Conservation (phyloP, 1,140 invertebrate species). For the Sycobia sp. region DNA sequence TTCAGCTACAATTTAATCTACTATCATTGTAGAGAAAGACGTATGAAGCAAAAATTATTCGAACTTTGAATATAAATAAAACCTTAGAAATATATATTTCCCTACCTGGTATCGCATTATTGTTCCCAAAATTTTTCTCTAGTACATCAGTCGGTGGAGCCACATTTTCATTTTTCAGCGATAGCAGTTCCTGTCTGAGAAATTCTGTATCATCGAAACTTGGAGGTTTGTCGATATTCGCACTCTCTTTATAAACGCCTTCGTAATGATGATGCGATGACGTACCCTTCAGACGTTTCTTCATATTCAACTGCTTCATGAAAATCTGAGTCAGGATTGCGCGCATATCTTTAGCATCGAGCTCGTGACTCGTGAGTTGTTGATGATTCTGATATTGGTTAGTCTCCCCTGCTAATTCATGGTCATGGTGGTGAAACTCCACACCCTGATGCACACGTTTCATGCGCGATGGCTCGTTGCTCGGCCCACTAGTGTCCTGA, state of each 20-base stretch:
- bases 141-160: no score
- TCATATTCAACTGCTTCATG: constrained; percentile 44
- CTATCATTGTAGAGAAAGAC: no score
- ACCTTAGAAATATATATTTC: no score
- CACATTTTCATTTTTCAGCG: not conserved
- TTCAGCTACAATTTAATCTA: no score
- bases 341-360: constrained; percentile 58
- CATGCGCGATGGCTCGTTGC: constrained; percentile 60
- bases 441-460: constrained; percentile 56
- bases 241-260: constrained; percentile 45
- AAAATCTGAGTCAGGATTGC: constrained; percentile 49
- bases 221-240: constrained; percentile 49
- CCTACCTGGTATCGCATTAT: no score
- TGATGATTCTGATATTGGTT: constrained; percentile 40
- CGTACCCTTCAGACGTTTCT: constrained; percentile 42
- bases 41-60: no score
- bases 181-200: constrained; percentile 29
- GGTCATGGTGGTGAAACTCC: constrained; percentile 50
- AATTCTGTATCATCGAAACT: constrained; percentile 20
- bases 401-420: not conserved
- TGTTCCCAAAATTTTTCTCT: no score
- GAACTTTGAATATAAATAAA: no score
- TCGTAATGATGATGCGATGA: constrained; percentile 47
- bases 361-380: constrained; percentile 49
- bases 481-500: constrained; percentile 43